Conservation (phyloP, 1,140 invertebrate genomes). For the Bombyx mandarina region DNA sequence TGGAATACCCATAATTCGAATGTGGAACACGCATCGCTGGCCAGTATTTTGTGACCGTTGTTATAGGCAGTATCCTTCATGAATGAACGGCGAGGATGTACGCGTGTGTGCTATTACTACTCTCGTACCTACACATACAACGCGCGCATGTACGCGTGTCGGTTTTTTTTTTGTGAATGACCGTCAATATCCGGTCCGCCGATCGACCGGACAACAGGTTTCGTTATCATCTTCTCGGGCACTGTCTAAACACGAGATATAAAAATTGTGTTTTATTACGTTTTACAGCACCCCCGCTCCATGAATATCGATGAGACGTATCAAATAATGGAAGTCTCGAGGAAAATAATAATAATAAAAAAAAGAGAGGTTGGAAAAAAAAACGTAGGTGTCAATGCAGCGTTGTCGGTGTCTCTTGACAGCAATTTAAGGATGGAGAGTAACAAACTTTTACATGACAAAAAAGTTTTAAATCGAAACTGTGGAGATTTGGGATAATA, state of each 20-base stretch:
- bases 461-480: constrained; percentile 34
- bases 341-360: not conserved
- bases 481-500: constrained; percentile 39
- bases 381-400: constrained; percentile 59
- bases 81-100: constrained; percentile 49
- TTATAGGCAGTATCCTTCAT: constrained; percentile 53
- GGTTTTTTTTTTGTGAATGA: constrained; percentile 61
- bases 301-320: constrained; percentile 53
- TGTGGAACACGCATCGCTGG: constrained; percentile 16
- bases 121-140: constrained; percentile 14
- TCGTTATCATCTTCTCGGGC: constrained; percentile 62
- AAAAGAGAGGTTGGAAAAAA: constrained; percentile 11
- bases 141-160: constrained; percentile 25
- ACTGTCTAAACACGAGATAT: constrained; percentile 67
- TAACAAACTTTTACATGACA: constrained; percentile 44
- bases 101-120: constrained; percentile 29
- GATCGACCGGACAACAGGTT: constrained; percentile 50
- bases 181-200: constrained; percentile 61
- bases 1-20: not conserved
- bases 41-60: constrained; percentile 42
- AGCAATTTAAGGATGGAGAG: constrained; percentile 43
- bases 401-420: constrained; percentile 28
- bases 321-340: constrained; percentile 36
- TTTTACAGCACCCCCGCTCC: constrained; percentile 53
- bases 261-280: constrained; percentile 67